phyloP scores from a whole-genome alignment of 2,113 vertebrate species.

The Fregata magnificens region DNA sequence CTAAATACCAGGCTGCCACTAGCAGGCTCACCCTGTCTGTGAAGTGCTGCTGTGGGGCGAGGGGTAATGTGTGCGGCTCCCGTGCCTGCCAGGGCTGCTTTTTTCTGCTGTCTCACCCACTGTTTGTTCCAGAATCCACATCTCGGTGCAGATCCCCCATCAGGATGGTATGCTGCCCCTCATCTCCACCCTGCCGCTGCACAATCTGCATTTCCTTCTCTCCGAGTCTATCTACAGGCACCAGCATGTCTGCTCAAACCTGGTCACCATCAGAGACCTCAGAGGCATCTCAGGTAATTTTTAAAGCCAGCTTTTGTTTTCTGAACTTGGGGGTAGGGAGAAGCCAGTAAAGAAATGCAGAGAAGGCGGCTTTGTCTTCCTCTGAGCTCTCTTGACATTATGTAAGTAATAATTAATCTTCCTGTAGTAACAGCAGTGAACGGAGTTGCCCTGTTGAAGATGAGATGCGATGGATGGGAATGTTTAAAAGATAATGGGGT shows the following conservation, averaged over 20 bases:
- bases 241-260: conserved; percentile 96
- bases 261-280: conserved; percentile 86
- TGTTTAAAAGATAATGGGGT: background rate
- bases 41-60: background rate
- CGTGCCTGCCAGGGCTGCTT: background rate
- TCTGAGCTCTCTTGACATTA: background rate
- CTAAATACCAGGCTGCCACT: background rate
- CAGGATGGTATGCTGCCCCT: conserved; percentile 98
- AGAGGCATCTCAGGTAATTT: conserved; percentile 86
- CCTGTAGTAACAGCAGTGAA: background rate
- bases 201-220: conserved; percentile 95
- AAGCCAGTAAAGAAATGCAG: background rate
- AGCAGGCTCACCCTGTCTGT: background rate
- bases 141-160: conserved; percentile 97
- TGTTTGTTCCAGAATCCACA: conserved; percentile 86
- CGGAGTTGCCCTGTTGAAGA: rapidly evolving
- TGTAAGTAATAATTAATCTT: background rate
- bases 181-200: conserved; percentile 93
- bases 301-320: background rate
- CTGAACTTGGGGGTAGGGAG: background rate
- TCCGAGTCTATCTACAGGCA: conserved; percentile 98
- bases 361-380: background rate
- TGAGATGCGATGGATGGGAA: background rate
- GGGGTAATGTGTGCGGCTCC: background rate
- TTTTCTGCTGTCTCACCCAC: background rate